A percentile compares a stretch with the other conserved stretches of the same genome.
Evolutionary conservation across 2,113 vertebrate genomes (phyloP).

Genomic region (Saccopteryx bilineata): DNA sequence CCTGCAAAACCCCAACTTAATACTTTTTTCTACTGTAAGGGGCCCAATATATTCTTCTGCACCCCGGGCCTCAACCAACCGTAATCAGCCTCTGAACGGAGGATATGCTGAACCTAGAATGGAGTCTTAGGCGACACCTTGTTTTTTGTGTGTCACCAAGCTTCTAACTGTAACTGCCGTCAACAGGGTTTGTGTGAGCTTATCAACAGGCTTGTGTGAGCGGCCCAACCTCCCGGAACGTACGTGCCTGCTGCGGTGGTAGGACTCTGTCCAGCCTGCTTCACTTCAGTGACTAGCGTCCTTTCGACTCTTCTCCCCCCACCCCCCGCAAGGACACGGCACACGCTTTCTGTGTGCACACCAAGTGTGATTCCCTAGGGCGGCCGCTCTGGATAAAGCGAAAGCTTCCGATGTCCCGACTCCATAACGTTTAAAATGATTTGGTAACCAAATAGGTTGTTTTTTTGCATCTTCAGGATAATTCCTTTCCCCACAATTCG

Average conservation of each 20-base stretch:
- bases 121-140: neutral
- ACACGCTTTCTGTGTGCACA: slow-evolving; percentile 60
- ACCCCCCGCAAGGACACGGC: slow-evolving; percentile 42
- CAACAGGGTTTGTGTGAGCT: too few species aligned
- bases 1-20: too few species aligned
- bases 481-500: neutral
- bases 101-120: neutral
- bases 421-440: slow-evolving; percentile 47
- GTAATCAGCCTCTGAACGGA: too few species aligned
- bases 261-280: slow-evolving; percentile 47
- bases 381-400: slow-evolving; percentile 67
- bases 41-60: too few species aligned
- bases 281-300: slow-evolving; percentile 78
- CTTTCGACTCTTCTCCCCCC: slow-evolving; percentile 47
- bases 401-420: neutral
- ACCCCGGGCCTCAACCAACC: too few species aligned
- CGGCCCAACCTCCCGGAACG: slow-evolving; percentile 25
- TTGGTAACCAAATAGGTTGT: slow-evolving; percentile 48
- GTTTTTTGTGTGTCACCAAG: neutral
- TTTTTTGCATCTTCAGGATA: slow-evolving; percentile 21
- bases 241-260: slow-evolving; percentile 47
- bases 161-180: slow-evolving; percentile 24
- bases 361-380: slow-evolving; percentile 30
- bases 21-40: too few species aligned
- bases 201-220: neutral